phyloP scores from a whole-genome alignment of 1,140 invertebrate species.

The Euwallacea similis region DNA sequence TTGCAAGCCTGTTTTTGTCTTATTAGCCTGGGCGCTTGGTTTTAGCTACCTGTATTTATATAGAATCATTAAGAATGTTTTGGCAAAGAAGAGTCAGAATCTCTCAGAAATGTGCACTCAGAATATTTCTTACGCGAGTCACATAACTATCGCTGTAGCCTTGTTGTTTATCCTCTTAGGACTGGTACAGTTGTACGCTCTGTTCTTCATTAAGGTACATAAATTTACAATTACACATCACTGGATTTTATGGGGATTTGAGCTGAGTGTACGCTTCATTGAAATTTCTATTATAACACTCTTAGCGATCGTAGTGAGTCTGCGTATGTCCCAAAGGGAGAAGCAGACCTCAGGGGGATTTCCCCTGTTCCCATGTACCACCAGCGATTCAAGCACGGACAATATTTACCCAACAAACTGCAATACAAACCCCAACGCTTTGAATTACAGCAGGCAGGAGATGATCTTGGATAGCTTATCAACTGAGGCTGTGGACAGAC shows the following conservation, averaged over 20 bases:
- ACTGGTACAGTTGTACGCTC: slow-evolving; percentile 78
- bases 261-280: slow-evolving; percentile 78
- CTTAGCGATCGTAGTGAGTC: slow-evolving; percentile 79
- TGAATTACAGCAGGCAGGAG: slow-evolving; percentile 75
- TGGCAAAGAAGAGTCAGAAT: slow-evolving; percentile 68
- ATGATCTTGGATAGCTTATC: slow-evolving; percentile 59
- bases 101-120: slow-evolving; percentile 66
- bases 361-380: slow-evolving; percentile 74
- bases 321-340: slow-evolving; percentile 63
- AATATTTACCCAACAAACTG: slow-evolving; percentile 82
- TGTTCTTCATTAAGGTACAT: slow-evolving; percentile 68
- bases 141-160: slow-evolving; percentile 82
- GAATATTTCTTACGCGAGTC: slow-evolving; percentile 76
- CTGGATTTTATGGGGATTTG: slow-evolving; percentile 90
- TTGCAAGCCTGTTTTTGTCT: slow-evolving; percentile 82
- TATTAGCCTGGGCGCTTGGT: slow-evolving; percentile 76
- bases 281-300: slow-evolving; percentile 82
- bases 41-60: slow-evolving; percentile 84
- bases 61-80: slow-evolving; percentile 64
- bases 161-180: slow-evolving; percentile 80
- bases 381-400: slow-evolving; percentile 76
- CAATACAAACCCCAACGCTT: slow-evolving; percentile 80
- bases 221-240: slow-evolving; percentile 59
- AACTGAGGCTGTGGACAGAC: slow-evolving; percentile 56
- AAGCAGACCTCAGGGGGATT: slow-evolving; percentile 69